Evolutionary conservation across 2,888 invertebrate species (phyloP), one percentile per base, ranked within the genome.

Genomic region (Limenitis camilla): DNA sequence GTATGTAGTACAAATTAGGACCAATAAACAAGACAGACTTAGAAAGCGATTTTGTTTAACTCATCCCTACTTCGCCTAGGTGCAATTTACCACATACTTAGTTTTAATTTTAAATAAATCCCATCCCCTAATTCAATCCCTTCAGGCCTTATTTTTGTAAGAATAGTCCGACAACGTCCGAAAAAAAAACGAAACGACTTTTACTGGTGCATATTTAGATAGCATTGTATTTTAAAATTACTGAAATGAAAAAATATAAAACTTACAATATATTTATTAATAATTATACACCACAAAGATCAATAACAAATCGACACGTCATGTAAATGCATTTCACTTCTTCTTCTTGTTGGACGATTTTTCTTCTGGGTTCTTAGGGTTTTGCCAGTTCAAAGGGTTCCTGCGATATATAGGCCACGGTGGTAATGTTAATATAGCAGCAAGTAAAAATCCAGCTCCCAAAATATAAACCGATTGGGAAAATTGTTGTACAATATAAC

Each of bases 391-490:
- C 5, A 98, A 83, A 2, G 97, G 93, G 71, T 95, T 95, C 59
- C 91, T 91, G 58, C 97, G 90, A 71, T 96, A 98, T 91, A 97
- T 94, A 0, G 97, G 96, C 97, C 98, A 98, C n/a, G 97, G 97
- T 29, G 97, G 97, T 66, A 98, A 92, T 0, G 96, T 96, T 40
- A 97, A 77, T 69, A 97, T 81, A 38, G 95, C 92, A 40, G 97
- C 96, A 58, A 98, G 82, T 1, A 94, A 87, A 71, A 97, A 97
- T 58, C 98, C 98, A 66, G 95, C 96, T 32, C 95, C 95, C 44
- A 98, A 88, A 69, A 97, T 96, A 69, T 96, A 96, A 31, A 98
- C 95, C 1, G 97, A 97, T 76, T 96, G 96, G 0, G 97, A 98
- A 75, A 98, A 98, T 76, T 97, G 96, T 76, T 98, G 97, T 61